Evolutionary conservation across 2,888 invertebrate species (phyloP), one percentile per base, ranked within the genome.

Genomic region (Cataglyphis livida): DNA sequence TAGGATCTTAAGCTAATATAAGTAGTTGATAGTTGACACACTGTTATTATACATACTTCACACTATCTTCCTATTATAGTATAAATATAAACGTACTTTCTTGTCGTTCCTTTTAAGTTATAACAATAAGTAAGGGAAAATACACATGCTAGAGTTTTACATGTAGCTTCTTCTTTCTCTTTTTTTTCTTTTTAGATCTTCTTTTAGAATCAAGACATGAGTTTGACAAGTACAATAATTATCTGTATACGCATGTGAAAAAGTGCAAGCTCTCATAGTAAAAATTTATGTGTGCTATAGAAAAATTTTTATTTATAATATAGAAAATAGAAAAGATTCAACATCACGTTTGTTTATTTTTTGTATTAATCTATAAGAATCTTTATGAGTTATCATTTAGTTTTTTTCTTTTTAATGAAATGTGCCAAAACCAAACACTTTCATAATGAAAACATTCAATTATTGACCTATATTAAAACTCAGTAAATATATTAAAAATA

Each of bases 61-160:
- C 54, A 76, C 54, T 57, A 78, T 12, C 73, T 57, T 78, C 73
- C 73, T 78, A 78, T 15, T 32, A 71, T 78, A 78, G 41, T 21
- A 28, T 78, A 78, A 75, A 35, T 54, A n/a, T 71, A 71, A 68
- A 44, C 28, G 21, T 57, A 32, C 59, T 70, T 76, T 70, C 51
- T 54, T 28, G 41, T 41, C 57, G 57, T 12, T 78, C 32, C 21
- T 28, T 28, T 68, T 38, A 76, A 76, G 25, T 25, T 75, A 12
- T 28, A 54, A 66, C 12, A 44, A 44, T 68, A 41, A 59, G 64
- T 18, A 74, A 76, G 25, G 25, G 3, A 57, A 41, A 51, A 54
- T 12, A 18, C 35, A 76, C 5, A 51, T 12, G 51, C n/a, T 64
- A 51, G 32, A 64, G 28, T 57, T 76, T 68, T 70, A 28, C 7